phyloP scores from a whole-genome alignment of 1,140 invertebrate genomes.

The Choristoneura fumiferana region DNA sequence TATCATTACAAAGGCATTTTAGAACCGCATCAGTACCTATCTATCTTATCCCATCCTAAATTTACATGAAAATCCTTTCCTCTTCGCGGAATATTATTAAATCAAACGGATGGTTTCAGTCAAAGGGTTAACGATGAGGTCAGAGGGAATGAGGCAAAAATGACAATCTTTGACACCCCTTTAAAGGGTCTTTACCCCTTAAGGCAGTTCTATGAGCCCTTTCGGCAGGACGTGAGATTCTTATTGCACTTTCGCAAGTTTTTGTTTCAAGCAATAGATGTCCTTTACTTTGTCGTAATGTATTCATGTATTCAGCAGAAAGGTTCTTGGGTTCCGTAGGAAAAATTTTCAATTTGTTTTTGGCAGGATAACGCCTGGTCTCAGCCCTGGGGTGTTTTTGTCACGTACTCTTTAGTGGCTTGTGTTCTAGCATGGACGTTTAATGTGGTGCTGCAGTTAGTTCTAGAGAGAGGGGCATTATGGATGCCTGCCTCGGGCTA shows the following conservation, averaged over 20 bases:
- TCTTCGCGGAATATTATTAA: not conserved
- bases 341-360: slow-evolving; percentile 53
- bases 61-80: not conserved
- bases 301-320: slow-evolving; percentile 47
- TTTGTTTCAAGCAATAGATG: not conserved
- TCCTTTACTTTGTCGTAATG: slow-evolving; percentile 20
- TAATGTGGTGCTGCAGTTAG: too few species aligned
- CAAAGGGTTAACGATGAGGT: not conserved
- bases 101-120: not conserved
- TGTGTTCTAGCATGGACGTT: not conserved
- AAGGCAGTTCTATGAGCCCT: not conserved
- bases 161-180: not conserved
- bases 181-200: not conserved
- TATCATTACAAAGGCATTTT: too few species aligned
- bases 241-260: too few species aligned
- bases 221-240: too few species aligned
- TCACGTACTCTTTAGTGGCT: slow-evolving; percentile 25
- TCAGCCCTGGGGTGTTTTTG: slow-evolving; percentile 29
- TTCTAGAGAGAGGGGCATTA: too few species aligned
- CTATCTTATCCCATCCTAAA: not conserved
- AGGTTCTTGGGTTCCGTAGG: slow-evolving; percentile 29
- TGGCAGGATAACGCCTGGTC: slow-evolving; percentile 35
- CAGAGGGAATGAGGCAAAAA: slow-evolving; percentile 5
- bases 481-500: too few species aligned
- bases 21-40: not conserved